Base-by-base conservation (phyloP, 2,888 invertebrate species). In the Tetranychus truncatus region DNA sequence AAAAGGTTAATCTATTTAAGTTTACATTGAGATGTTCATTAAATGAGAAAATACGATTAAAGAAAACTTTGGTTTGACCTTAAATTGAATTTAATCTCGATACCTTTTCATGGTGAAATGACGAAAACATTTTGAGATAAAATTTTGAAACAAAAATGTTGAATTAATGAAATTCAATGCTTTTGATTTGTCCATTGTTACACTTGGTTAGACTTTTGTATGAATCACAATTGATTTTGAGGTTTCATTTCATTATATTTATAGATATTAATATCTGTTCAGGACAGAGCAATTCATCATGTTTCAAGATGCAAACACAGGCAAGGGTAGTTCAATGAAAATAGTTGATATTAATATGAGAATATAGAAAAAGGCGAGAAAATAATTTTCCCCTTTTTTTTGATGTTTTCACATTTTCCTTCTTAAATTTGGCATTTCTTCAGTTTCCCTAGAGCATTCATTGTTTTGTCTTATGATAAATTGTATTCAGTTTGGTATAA, bases 41-140 rank as follows among this genome's bases (percentile, higher is more conserved):
- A 66, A 66, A 66, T 66, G 72, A 18, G 5, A 34, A 72, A 71
- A 72, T 20, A 18, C 18, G 65, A 55, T 18, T 65, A 74, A 74
- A 74, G 15, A 74, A n/a, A 24, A 2, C 24, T 20, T 18, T 71
- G 6, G n/a, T 71, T 6, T 72, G 72, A 45, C 72, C 72, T 72
- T 72, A n/a, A 20, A 24, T 72, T 72, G 20, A 34, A n/a, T 24
- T 72, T 72, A 15, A 24, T 34, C 15, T 72, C 5, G 34, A 34
- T 34, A 34, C 34, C 34, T 34, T 34, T 34, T 3, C 34, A 34
- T 3, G 34, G 5, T 4, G 3, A 34, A 34, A 34, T 34, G 34
- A 5, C 24, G 4, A 34, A 3, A 34, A 24, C 24, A 24, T 24
- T 24, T 24, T 4, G 34, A 34, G 34, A 55, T 0, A 15, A 55